These are phyloP conservation scores for Polyploca ridens DNA, from an alignment of 2,888 invertebrate species.

Conservation along the genomic window DNA sequence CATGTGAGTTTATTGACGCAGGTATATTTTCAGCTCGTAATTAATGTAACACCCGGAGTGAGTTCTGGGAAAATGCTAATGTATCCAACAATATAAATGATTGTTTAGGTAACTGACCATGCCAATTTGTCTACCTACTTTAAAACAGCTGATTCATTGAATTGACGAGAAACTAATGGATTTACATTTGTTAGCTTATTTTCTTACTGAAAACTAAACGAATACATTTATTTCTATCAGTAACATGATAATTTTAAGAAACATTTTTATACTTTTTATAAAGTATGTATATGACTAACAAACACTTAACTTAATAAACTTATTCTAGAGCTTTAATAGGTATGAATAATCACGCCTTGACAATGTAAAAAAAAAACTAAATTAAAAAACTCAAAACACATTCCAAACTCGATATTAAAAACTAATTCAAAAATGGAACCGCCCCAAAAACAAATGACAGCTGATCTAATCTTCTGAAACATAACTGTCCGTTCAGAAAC, in stretches of 20 bases:
- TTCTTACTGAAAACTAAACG: background rate
- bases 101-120: conserved; percentile 4
- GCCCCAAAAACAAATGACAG: background rate
- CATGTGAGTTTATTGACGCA: conserved; percentile 53
- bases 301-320: background rate
- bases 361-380: too few species aligned
- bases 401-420: too few species aligned
- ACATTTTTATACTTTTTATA: too few species aligned
- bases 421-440: background rate
- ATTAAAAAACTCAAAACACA: too few species aligned
- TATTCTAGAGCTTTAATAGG: too few species aligned
- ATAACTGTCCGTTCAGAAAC: conserved; percentile 9
- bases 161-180: background rate
- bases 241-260: too few species aligned
- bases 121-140: conserved; percentile 4
- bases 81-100: conserved; percentile 1
- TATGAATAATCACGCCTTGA: too few species aligned
- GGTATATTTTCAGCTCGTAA: conserved; percentile 3
- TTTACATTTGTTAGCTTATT: background rate
- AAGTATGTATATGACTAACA: background rate
- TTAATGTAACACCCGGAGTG: background rate
- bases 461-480: background rate
- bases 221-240: too few species aligned
- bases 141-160: conserved; percentile 1
- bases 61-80: conserved; percentile 4